Evolutionary conservation across 2,797 vertebrate genomes (phyloP), one percentile per base, ranked within the genome.

Genomic region (Discoglossus pictus): DNA sequence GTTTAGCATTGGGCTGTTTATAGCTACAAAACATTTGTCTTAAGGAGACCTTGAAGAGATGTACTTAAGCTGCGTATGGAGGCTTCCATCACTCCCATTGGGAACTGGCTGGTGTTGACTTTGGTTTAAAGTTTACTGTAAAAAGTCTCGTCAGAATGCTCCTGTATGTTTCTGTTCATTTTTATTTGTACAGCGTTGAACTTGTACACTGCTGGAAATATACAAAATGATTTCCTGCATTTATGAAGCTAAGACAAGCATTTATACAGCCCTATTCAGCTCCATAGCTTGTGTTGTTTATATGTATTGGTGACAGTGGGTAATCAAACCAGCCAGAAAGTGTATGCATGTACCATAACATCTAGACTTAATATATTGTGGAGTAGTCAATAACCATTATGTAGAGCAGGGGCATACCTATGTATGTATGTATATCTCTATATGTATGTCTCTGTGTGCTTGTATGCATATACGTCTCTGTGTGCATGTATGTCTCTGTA

Each of bases 361-460:
- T 97, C 94, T 98, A 98, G 97, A 98, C 95, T 97, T 98, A 99
- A 99, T 99, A 99, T 99, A 99, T 99, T 99, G 97, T 99, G 95
- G 93, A 95, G 95, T 98, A 98, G 92, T 98, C 94, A 98, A 98
- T 98, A 99, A 98, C 94, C 92, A 96, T 98, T 95, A 96, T 96
- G 97, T 99, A 99, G 97, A 96, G 90, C 91, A 91, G 98, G 98
- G 89, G 86, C 92, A 93, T 95, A n/a, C n/a, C n/a, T n/a, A n/a
- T n/a, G n/a, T n/a, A n/a, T n/a, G n/a, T n/a, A n/a, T n/a, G n/a
- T n/a, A n/a, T n/a, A n/a, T n/a, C n/a, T n/a, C n/a, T n/a, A n/a
- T n/a, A n/a, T n/a, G n/a, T n/a, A n/a, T n/a, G n/a, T n/a, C n/a
- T n/a, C n/a, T n/a, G n/a, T n/a, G n/a, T n/a, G n/a, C n/a, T n/a